These are phyloP conservation scores for Garrulus glandarius DNA, from an alignment of 2,797 vertebrate genomes.

Conservation along the genomic window DNA sequence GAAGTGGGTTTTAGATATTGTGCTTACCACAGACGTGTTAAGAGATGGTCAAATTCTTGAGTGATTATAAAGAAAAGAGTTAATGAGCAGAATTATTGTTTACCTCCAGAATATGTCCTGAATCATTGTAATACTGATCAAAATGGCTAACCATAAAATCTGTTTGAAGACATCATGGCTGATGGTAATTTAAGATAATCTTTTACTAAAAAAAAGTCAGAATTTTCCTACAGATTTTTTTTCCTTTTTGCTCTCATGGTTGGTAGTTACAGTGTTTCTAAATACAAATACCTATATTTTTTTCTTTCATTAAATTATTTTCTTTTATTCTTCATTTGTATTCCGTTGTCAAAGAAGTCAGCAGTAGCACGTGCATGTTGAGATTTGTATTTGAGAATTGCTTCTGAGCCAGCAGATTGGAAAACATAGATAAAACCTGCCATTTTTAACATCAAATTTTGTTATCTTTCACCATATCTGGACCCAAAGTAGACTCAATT, in stretches of 20 bases:
- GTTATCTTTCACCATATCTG: not conserved
- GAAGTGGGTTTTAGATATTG: not conserved
- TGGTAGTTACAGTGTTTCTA: not conserved
- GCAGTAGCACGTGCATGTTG: not conserved
- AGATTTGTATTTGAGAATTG: not conserved
- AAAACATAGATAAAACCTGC: not conserved
- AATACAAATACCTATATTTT: not conserved
- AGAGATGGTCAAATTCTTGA: not conserved
- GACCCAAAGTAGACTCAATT: not conserved
- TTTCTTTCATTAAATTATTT: not conserved
- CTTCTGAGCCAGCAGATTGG: not conserved
- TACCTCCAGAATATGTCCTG: not conserved
- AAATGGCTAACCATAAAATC: not conserved
- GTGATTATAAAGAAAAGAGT: not conserved
- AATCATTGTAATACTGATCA: not conserved
- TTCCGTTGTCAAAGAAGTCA: not conserved
- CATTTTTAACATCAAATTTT: not conserved
- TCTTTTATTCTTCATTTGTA: not conserved
- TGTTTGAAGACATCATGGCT: not conserved
- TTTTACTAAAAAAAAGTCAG: not conserved
- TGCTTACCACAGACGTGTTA: not conserved
- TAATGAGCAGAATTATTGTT: not conserved
- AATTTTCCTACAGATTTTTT: not conserved
- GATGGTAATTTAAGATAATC: not conserved
- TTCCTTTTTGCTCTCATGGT: not conserved